Evolutionary conservation across 37 sponge, comb jelly and placozoan genomes (phyloP).

Genomic region (Aplysina aerophoba): DNA sequence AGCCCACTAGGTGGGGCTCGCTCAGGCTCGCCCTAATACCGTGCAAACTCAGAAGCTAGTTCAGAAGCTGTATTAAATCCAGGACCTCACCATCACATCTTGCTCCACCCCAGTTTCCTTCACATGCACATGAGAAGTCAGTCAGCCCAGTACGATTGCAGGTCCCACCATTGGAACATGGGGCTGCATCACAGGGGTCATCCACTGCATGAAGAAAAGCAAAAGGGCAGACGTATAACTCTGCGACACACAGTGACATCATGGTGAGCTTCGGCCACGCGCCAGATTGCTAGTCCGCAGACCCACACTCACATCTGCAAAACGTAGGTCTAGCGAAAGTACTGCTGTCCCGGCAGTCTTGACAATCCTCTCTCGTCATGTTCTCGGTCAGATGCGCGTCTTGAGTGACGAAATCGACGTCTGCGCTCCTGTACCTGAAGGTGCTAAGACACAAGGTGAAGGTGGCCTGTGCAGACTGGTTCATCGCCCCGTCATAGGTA

Average conservation of each 20-base stretch:
- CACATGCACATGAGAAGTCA: constrained; percentile 5
- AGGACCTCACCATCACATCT: neutral
- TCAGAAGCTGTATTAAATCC: no score
- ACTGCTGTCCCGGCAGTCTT: neutral
- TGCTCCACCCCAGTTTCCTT: constrained; percentile 11
- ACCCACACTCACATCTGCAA: neutral
- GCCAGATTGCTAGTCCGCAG: no score
- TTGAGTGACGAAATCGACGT: neutral
- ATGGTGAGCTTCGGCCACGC: no score
- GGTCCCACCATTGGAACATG: neutral
- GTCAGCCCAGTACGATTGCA: neutral
- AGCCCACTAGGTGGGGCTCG: no score
- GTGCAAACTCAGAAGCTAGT: no score
- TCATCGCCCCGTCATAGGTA: neutral
- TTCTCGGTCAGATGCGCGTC: neutral
- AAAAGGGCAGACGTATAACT: neutral
- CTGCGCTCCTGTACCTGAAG: no score
- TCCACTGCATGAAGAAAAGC: neutral
- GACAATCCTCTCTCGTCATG: neutral
- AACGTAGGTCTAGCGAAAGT: neutral
- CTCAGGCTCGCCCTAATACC: no score
- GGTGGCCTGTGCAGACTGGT: no score
- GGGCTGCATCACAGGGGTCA: neutral
- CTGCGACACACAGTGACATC: no score
- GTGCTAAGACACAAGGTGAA: no score